Evolutionary conservation across 2,888 invertebrate genomes (phyloP), one percentile per base, ranked within the genome.

Genomic region (Andrena camellia): DNA sequence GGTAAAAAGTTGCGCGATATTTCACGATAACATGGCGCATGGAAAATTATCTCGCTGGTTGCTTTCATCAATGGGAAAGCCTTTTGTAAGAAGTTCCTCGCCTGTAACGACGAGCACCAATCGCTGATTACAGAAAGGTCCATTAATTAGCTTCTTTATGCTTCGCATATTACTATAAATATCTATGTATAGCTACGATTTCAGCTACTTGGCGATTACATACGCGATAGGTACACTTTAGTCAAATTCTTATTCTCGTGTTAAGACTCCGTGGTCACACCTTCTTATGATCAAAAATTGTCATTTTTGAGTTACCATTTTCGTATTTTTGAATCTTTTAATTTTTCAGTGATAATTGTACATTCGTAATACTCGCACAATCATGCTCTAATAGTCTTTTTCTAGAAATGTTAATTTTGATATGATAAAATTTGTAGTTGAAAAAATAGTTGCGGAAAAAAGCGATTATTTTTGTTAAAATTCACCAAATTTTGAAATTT

Each of bases 171-270:
- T 23, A 13, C 17, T 59, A 35, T n/a, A 17, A 42, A 17, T 17
- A 42, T 4, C 5, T 42, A 42, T 4, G 17, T 42, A 42, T 42
- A 42, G 42, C 72, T 59, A 29, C n/a, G 35, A 73, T 68, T 69
- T 68, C 52, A 52, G 6, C 8, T 1, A 13, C n/a, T 48, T 42
- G 26, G 42, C 54, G n/a, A 29, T 26, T 42, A 10, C 54, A 8
- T 10, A 20, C 20, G 6, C 17, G 48, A 78, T 57, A 68, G 48
- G 75, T 57, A 68, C 31, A 62, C 6, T 31, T 26, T 17, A 26
- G n/a, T 26, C 54, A 68, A 68, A 78, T 57, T 63, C 20, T 75
- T 75, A 35, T 20, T 68, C 33, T 62, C 17, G 17, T 13, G 7
- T 62, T 67, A 23, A n/a, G 23, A 50, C 33, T 3, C 13, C 13